Base-by-base conservation (phyloP, 2,888 invertebrate species). In the Scelioninae gen. 1 region DNA sequence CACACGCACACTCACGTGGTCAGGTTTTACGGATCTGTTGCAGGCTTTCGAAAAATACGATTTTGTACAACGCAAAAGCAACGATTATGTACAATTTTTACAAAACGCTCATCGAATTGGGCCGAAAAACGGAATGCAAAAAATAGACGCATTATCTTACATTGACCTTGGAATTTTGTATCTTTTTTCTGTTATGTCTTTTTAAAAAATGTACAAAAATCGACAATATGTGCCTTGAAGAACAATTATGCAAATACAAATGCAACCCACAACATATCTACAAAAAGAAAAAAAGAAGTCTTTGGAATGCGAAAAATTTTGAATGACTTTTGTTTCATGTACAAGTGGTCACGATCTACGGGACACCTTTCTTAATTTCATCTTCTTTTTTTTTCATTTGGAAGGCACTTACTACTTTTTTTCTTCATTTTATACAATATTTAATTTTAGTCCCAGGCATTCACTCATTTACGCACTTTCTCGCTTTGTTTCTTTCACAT, bases 371-470 rank as follows among this genome's bases (percentile, higher is more conserved):
- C 86, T 86, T 88, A 88, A 87, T 85, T 85, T 87, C 83, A 55
- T 93, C 63, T 86, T 84, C 23, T 51, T 84, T 88, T 86, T 90
- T 85, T 88, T 86, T 90, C 87, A 82, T 94, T 94, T 95, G 95
- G 95, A 96, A 96, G 96, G 96, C 96, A 96, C 95, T 96, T 95
- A 95, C 95, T 95, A 95, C 95, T 94, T 94, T 94, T 94, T 94
- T 93, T 72, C 81, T 62, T 75, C 89, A 93, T 93, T 94, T 95
- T 95, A 95, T 95, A 95, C 95, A 95, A 87, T 91, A 89, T 89
- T 88, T 90, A 89, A 88, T 88, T 89, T 90, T 88, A 89, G 85
- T 82, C 81, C 83, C 86, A 83, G 71, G 63, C 85, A 77, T 72
- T 69, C 79, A 76, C 79, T 74, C 85, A 88, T 83, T 66, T 76